Evolutionary conservation across 2,888 invertebrate genomes (phyloP).

Genomic region (Athalia cordata): DNA sequence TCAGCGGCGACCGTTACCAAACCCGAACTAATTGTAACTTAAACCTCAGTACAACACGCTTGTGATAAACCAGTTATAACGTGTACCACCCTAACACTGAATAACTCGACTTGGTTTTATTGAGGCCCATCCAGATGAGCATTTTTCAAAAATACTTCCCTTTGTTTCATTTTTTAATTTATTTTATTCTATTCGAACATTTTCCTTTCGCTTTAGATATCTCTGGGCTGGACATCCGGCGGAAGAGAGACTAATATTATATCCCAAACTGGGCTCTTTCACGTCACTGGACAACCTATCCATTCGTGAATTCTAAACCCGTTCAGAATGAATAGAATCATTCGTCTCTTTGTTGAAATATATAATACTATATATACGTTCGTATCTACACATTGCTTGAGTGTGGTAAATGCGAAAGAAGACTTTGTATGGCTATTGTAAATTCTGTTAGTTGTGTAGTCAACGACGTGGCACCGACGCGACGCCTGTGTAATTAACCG

Average conservation of each 20-base stretch:
- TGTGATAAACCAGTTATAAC: constrained; percentile 30
- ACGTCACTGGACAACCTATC: background rate
- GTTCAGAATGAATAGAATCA: background rate
- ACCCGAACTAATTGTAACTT: constrained; percentile 21
- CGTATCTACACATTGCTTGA: background rate
- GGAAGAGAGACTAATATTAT: background rate
- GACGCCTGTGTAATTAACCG: constrained; percentile 27
- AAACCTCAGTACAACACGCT: constrained; percentile 24
- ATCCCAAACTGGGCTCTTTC: background rate
- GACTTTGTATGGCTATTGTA: background rate
- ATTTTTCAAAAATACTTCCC: too few species aligned
- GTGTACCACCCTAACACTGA: background rate
- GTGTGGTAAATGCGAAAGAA: background rate
- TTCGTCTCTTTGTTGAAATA: background rate
- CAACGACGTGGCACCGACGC: constrained; percentile 31
- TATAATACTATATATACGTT: background rate
- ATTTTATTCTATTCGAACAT: too few species aligned
- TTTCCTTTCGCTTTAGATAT: too few species aligned
- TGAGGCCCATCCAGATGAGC: background rate
- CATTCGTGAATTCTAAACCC: background rate
- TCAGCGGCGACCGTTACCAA: constrained; percentile 19
- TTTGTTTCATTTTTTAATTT: too few species aligned
- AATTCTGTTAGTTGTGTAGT: background rate
- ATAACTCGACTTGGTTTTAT: background rate
- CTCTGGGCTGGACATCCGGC: background rate